Conservation (phyloP, 2,888 invertebrate species). For the Eupeodes latifasciatus region DNA sequence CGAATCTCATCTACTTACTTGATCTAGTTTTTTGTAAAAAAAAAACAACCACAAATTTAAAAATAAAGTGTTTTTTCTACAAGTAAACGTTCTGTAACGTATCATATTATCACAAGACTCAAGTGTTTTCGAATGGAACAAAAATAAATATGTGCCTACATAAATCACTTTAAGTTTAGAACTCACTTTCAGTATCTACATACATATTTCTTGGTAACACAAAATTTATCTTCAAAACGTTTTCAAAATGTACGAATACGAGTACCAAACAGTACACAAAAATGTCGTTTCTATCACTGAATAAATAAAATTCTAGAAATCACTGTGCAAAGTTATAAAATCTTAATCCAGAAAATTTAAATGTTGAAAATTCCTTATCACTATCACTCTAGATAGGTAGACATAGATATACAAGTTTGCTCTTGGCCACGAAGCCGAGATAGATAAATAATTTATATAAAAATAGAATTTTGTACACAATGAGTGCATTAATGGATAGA, state of each 20-base stretch:
- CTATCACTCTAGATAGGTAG: not conserved
- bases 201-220: not conserved
- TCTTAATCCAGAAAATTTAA: not conserved
- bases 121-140: not conserved
- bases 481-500: not conserved
- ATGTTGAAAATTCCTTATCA: slow-evolving; percentile 32
- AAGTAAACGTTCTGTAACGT: not conserved
- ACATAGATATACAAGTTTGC: slow-evolving; percentile 1
- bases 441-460: not conserved
- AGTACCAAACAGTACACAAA: not conserved
- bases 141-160: not conserved
- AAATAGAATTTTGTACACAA: slow-evolving; percentile 18
- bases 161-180: not conserved
- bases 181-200: not conserved
- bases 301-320: not conserved
- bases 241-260: not conserved
- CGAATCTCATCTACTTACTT: too few species aligned
- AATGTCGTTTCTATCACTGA: not conserved
- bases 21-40: too few species aligned
- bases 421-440: slow-evolving; percentile 9
- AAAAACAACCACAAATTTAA: not conserved
- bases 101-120: not conserved
- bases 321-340: slow-evolving; percentile 16
- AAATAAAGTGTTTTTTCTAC: not conserved
- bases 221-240: not conserved